A percentile compares a stretch with the other conserved stretches of the same genome.
phyloP scores from a whole-genome alignment of 1,140 invertebrate species.

The Lucilia cuprina region DNA sequence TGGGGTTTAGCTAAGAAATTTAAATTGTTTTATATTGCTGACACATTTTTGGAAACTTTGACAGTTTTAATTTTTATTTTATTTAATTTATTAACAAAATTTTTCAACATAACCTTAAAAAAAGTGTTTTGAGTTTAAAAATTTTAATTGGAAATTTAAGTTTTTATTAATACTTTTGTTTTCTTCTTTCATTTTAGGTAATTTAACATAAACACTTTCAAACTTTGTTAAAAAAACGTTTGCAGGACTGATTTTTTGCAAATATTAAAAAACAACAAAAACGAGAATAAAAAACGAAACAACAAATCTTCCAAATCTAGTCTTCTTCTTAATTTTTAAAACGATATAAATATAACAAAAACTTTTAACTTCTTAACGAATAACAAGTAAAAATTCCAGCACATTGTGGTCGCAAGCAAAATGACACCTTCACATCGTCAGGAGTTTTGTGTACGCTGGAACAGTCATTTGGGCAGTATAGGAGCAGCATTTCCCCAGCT shows the following conservation, averaged over 20 bases:
- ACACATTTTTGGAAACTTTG: too few species aligned
- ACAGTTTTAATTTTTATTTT: too few species aligned
- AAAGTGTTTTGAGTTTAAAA: too few species aligned
- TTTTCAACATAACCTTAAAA: too few species aligned
- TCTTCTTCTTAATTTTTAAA: neutral
- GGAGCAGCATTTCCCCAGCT: constrained; percentile 66
- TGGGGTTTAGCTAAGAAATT: too few species aligned
- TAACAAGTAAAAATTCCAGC: neutral
- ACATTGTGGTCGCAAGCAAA: constrained; percentile 2
- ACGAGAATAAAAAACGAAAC: neutral
- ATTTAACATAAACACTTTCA: neutral
- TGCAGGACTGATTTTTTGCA: neutral
- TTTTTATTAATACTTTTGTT: neutral
- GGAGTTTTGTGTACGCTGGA: constrained; percentile 87
- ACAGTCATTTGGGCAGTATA: constrained; percentile 65
- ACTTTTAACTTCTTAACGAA: neutral
- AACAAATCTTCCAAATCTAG: constrained; percentile 20
- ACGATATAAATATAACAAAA: neutral
- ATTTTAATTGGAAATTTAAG: too few species aligned
- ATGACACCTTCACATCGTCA: constrained; percentile 67
- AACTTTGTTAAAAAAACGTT: neutral
- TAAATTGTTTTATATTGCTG: too few species aligned
- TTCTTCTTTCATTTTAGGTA: neutral
- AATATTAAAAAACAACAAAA: neutral
- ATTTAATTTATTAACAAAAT: too few species aligned